Conservation (phyloP, 2,797 vertebrate genomes). For the Rhinogobio ventralis region DNA sequence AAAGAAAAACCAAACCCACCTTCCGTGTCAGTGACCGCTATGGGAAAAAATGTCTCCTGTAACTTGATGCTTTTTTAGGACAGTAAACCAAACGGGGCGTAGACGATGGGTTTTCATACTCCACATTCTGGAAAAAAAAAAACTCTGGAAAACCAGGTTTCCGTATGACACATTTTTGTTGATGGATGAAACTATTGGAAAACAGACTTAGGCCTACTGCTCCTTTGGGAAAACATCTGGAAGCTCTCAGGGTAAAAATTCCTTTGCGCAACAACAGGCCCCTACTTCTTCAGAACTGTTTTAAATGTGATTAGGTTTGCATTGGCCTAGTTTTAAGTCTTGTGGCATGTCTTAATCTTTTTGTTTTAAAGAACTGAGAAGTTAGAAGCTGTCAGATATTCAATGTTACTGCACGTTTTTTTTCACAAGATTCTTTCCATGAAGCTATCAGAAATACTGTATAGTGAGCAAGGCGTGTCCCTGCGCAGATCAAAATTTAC, state of each 20-base stretch:
- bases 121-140: neutral
- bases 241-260: conserved; percentile 67
- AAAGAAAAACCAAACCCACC: conserved; percentile 58
- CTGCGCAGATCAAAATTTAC: conserved; percentile 19
- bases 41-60: conserved; percentile 46
- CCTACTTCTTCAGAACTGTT: conserved; percentile 66
- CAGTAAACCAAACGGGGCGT: conserved; percentile 53
- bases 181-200: conserved; percentile 8
- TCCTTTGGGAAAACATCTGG: conserved; percentile 71
- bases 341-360: neutral
- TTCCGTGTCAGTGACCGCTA: conserved; percentile 59
- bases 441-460: neutral
- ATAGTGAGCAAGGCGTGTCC: conserved; percentile 17
- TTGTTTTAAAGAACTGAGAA: neutral
- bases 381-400: neutral
- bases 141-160: conserved; percentile 24
- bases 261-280: conserved; percentile 66
- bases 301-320: conserved; percentile 36
- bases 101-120: conserved; percentile 45
- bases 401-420: neutral
- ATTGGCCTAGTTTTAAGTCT: neutral
- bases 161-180: conserved; percentile 37
- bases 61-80: conserved; percentile 50
- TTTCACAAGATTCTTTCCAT: neutral
- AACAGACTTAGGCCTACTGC: conserved; percentile 22